phyloP scores from a whole-genome alignment of 2,888 invertebrate species.

The Aethes cnicana region DNA sequence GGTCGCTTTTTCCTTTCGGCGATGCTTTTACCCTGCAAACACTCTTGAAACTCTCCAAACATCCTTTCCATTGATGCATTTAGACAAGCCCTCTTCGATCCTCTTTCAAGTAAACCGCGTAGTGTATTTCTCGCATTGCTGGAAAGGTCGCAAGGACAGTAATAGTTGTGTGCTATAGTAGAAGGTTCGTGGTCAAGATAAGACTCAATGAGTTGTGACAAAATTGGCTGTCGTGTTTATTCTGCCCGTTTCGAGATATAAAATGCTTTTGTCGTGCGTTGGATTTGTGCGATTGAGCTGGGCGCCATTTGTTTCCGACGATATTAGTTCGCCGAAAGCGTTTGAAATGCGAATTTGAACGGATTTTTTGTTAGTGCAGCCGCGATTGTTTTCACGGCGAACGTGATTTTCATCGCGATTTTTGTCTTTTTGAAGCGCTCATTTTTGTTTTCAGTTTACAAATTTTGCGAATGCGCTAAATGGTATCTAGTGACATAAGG shows the following conservation, averaged over 20 bases:
- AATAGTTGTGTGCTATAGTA: slow-evolving; percentile 21
- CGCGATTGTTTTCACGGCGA: too few relatives aligned
- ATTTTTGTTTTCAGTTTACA: too few relatives aligned
- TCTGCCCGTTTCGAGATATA: slow-evolving; percentile 45
- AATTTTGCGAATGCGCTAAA: too few relatives aligned
- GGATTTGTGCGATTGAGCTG: slow-evolving; percentile 24
- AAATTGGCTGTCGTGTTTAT: slow-evolving; percentile 63
- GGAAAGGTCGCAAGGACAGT: neutral
- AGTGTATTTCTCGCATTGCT: neutral
- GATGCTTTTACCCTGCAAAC: slow-evolving; percentile 33
- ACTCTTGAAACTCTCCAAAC: slow-evolving; percentile 13
- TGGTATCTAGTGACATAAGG: too few relatives aligned
- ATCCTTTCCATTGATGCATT: slow-evolving; percentile 35
- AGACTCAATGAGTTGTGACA: slow-evolving; percentile 62
- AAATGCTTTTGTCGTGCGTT: slow-evolving; percentile 31
- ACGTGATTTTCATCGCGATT: too few relatives aligned
- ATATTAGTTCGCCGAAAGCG: slow-evolving; percentile 16
- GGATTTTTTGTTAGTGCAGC: too few relatives aligned
- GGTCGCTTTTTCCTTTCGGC: slow-evolving; percentile 43
- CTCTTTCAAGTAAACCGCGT: neutral
- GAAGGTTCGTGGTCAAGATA: slow-evolving; percentile 54
- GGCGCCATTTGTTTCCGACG: slow-evolving; percentile 23
- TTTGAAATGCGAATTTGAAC: neutral
- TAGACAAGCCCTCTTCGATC: slow-evolving; percentile 17
- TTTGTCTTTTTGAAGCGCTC: too few relatives aligned